Conservation (phyloP, 2,113 vertebrate species). For the Psettodes erumei region DNA sequence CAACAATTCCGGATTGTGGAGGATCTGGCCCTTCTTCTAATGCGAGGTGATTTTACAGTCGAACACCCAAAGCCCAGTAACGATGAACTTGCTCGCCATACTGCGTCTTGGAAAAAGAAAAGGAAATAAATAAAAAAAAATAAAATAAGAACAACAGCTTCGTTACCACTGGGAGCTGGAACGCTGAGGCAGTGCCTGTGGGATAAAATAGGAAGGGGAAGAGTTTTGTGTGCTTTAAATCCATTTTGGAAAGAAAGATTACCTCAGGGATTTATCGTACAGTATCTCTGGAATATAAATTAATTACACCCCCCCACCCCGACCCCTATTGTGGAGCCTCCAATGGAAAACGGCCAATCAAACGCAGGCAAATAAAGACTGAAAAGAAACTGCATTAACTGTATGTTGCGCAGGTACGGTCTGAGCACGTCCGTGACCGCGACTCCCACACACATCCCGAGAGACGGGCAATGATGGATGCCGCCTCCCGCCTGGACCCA, state of each 20-base stretch:
- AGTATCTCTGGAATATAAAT: slow-evolving; percentile 31
- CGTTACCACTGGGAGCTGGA: not conserved
- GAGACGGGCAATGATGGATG: slow-evolving; percentile 4
- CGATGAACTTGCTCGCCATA: not conserved
- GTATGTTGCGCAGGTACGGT: not conserved
- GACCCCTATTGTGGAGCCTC: slow-evolving; percentile 1
- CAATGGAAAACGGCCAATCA: slow-evolving; percentile 11
- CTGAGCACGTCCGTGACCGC: not conserved
- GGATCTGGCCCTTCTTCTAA: slow-evolving; percentile 21
- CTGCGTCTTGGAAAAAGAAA: slow-evolving; percentile 22
- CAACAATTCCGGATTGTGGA: slow-evolving; percentile 10
- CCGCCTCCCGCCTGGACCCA: no score
- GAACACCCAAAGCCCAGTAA: not conserved
- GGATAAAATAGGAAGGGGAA: slow-evolving; percentile 15
- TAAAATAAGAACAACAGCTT: not conserved
- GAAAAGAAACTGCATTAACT: slow-evolving; percentile 17
- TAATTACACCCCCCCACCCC: no score
- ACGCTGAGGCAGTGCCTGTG: not conserved
- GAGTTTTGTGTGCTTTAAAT: slow-evolving; percentile 36
- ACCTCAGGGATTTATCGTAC: slow-evolving; percentile 46
- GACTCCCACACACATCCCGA: not conserved
- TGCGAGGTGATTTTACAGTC: slow-evolving; percentile 3
- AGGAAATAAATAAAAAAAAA: slow-evolving; percentile 12
- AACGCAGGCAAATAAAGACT: slow-evolving; percentile 9
- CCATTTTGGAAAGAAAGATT: slow-evolving; percentile 35